Base-by-base conservation (phyloP, 2,888 invertebrate species). In the Didymodactylos carnosus region DNA sequence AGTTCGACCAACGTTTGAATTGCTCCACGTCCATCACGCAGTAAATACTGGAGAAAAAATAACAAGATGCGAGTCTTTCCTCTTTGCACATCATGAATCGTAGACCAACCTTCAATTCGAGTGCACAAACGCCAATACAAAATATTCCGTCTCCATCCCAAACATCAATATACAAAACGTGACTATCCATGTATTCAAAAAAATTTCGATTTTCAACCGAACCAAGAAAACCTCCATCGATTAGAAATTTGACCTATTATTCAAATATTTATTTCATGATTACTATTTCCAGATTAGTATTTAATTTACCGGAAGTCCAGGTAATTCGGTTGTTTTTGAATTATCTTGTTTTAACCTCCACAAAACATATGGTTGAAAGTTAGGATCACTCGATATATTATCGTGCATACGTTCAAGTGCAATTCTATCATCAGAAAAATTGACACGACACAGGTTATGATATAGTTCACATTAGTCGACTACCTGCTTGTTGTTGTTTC, bases 61-160 rank as follows among this genome's bases (percentile, higher is more conserved):
- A n/a, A n/a, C n/a, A n/a, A n/a, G n/a, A n/a, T n/a, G n/a, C n/a
- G n/a, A n/a, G n/a, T n/a, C n/a, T n/a, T n/a, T n/a, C n/a, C n/a
- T n/a, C n/a, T n/a, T n/a, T n/a, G n/a, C n/a, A n/a, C n/a, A n/a
- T n/a, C n/a, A n/a, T n/a, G n/a, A n/a, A n/a, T n/a, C n/a, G n/a
- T 39, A 51, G 14, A 39, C 39, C 39, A 8, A 71, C 71, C 40
- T 49, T 49, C 62, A 86, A 79, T 41, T 84, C 84, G 0, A 86
- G 79, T 49, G 81, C 79, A 71, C 80, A 79, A 5, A 83, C 81
- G 4, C 86, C 86, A 35, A 85, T 78, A 39, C 83, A 81, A 62
- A 84, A 79, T 35, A 86, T 78, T 2, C 84, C 84, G 75, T 85
- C 84, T 0, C 84, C 85, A 77, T 86, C 84, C 84, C 85, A 86